phyloP scores from a whole-genome alignment of 2,797 vertebrate species.

The Cyprinodon diabolis region DNA sequence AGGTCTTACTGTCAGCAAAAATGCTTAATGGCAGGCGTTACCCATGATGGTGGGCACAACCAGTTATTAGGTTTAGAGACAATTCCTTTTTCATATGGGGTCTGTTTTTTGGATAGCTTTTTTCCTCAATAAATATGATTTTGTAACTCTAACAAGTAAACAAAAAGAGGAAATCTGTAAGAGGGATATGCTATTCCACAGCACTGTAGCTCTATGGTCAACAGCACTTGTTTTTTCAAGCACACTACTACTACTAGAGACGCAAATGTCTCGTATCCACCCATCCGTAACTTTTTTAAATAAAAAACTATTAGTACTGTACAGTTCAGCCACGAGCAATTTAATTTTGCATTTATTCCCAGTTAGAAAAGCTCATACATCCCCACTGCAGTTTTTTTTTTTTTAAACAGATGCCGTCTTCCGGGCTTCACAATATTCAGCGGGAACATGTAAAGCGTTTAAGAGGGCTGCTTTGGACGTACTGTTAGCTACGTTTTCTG shows the following conservation, averaged over 20 bases:
- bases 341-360: conserved; percentile 65
- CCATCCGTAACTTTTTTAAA: conserved; percentile 52
- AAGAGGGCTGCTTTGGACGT: conserved; percentile 84
- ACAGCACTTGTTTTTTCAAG: conserved; percentile 77
- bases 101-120: background rate
- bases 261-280: conserved; percentile 51
- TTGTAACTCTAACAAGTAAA: background rate
- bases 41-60: background rate
- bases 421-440: conserved; percentile 73
- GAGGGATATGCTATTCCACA: background rate
- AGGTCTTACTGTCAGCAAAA: background rate
- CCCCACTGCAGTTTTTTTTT: conserved; percentile 39
- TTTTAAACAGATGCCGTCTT: conserved; percentile 74
- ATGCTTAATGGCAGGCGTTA: background rate
- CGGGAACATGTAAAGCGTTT: conserved; percentile 77
- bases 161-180: background rate
- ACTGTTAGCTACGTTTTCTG: conserved; percentile 72
- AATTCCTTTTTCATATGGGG: background rate
- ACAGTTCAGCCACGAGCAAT: conserved; percentile 68
- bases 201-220: conserved; percentile 62
- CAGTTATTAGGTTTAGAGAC: background rate
- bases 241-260: conserved; percentile 70
- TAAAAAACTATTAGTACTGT: conserved; percentile 71
- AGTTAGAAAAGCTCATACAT: conserved; percentile 59
- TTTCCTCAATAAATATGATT: background rate